A percentile compares a stretch with the other conserved stretches of the same genome.
These are phyloP conservation scores for Rafetus swinhoei DNA, from an alignment of 2,113 vertebrate genomes.

Conservation along the genomic window DNA sequence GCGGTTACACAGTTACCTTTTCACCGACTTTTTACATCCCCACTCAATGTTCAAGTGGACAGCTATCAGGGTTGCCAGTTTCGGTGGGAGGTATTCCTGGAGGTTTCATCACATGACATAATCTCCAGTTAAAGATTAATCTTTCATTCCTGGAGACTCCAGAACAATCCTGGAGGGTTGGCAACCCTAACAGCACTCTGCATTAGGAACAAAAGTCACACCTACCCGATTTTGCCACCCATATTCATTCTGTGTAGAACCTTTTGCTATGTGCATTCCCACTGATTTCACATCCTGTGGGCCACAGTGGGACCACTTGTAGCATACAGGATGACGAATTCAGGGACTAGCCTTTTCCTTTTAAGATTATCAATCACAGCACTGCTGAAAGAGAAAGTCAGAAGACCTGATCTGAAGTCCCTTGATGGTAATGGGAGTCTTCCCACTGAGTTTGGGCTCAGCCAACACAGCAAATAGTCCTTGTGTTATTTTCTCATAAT, in stretches of 20 bases:
- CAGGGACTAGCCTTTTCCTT: not conserved
- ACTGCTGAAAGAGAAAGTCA: slow-evolving; percentile 1
- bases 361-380: not conserved
- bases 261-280: not conserved
- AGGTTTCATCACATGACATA: too few relatives aligned
- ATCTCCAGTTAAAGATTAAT: too few relatives aligned
- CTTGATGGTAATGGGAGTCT: not conserved
- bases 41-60: not conserved
- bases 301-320: not conserved
- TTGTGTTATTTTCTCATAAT: not conserved
- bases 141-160: too few relatives aligned
- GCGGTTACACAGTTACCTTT: too few relatives aligned
- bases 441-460: not conserved
- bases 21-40: too few relatives aligned
- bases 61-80: not conserved
- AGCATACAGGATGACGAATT: slow-evolving; percentile 25
- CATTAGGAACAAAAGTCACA: not conserved
- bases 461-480: not conserved
- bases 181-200: not conserved
- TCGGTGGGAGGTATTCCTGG: too few relatives aligned
- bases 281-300: slow-evolving; percentile 19
- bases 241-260: not conserved
- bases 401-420: not conserved
- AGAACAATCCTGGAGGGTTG: too few relatives aligned
- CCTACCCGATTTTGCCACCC: not conserved